A percentile compares a stretch with the other conserved stretches of the same genome.
Evolutionary conservation across 2,113 vertebrate genomes (phyloP).

Genomic region (Jacana jacana): DNA sequence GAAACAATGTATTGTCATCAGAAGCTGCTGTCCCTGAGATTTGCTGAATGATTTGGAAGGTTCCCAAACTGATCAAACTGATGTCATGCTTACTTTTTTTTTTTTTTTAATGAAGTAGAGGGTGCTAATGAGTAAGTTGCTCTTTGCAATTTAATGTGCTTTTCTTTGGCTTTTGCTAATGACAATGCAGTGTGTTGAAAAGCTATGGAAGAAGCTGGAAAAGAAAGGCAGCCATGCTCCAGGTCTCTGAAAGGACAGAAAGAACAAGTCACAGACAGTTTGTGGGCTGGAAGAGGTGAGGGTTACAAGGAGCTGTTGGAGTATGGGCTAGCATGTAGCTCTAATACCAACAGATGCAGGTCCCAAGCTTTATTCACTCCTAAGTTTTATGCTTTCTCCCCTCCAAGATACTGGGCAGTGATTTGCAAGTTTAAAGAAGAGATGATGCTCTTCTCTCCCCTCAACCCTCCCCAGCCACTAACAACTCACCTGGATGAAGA

Average conservation of each 20-base stretch:
- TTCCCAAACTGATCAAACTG: background rate
- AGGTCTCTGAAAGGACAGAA: background rate
- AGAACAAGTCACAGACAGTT: background rate
- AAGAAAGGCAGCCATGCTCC: background rate
- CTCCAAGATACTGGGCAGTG: background rate
- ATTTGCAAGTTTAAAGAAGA: background rate
- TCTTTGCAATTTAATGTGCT: background rate
- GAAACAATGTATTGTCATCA: background rate
- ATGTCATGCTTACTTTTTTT: background rate
- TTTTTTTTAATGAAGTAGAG: background rate
- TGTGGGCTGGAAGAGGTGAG: background rate
- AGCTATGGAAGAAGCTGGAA: background rate
- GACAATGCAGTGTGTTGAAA: background rate
- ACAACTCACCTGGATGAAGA: background rate
- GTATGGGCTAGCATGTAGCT: fast-evolving
- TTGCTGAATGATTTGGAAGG: background rate
- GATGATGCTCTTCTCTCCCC: background rate
- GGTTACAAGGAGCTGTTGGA: background rate
- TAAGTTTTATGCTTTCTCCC: background rate
- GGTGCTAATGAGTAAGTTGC: background rate
- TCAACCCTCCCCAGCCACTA: background rate
- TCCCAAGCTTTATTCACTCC: background rate
- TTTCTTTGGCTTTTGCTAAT: background rate
- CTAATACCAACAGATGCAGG: background rate
- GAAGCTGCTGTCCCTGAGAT: background rate